phyloP scores from a whole-genome alignment of 2,888 invertebrate genomes.

The Mythimna vitellina region DNA sequence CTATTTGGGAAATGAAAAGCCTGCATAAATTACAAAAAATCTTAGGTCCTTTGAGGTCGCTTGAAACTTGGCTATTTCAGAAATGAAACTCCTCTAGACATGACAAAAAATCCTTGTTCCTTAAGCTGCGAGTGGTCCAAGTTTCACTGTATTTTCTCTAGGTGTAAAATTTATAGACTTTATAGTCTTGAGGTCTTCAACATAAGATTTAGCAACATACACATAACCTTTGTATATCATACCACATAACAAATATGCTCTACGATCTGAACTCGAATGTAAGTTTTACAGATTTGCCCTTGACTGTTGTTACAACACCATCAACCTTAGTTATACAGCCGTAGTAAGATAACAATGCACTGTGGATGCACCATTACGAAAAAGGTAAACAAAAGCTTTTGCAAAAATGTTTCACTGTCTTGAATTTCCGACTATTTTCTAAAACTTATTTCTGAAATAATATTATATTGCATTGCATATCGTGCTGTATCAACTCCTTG shows the following conservation, averaged over 20 bases:
- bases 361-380: not conserved
- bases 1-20: too few species aligned
- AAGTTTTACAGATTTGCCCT: conserved; percentile 9
- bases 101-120: too few species aligned
- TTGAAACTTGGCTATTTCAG: too few species aligned
- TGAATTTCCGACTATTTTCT: not conserved
- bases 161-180: not conserved
- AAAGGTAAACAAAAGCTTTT: conserved; percentile 14
- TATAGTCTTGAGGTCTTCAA: not conserved
- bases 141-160: too few species aligned
- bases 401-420: not conserved
- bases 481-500: not conserved
- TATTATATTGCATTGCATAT: not conserved
- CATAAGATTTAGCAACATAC: not conserved
- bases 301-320: conserved; percentile 12
- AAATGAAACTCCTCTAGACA: too few species aligned
- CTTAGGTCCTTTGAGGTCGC: too few species aligned
- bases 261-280: not conserved
- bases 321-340: not conserved
- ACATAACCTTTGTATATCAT: not conserved
- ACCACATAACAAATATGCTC: not conserved
- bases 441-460: not conserved
- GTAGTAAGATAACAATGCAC: conserved; percentile 8
- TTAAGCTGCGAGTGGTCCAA: too few species aligned
- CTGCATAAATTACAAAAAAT: too few species aligned